Percentiles rank a stretch among this genome's conserved stretches.
These are phyloP conservation scores for Glandiceps talaboti DNA, from an alignment of 53 echinoderm and acorn worm genomes.

Conservation along the genomic window DNA sequence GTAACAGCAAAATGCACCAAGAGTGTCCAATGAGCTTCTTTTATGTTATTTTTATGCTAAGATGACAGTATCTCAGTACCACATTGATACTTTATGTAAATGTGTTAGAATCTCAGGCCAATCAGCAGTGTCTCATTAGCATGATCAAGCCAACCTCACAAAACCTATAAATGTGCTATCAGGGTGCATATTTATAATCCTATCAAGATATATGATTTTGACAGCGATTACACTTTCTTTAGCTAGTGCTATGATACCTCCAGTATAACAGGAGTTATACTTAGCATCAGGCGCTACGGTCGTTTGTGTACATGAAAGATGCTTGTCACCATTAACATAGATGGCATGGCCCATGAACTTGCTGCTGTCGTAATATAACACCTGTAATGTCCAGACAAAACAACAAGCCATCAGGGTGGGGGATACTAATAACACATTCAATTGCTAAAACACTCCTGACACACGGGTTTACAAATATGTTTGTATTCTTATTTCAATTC, in stretches of 20 bases:
- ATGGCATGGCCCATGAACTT: constrained; percentile 60
- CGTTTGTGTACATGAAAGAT: constrained; percentile 44
- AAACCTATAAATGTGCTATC: constrained; percentile 39
- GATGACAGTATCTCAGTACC: too few species aligned
- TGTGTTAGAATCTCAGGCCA: neutral
- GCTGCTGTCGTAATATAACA: constrained; percentile 63
- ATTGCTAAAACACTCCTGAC: too few species aligned
- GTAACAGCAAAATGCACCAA: too few species aligned
- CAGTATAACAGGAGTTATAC: constrained; percentile 65
- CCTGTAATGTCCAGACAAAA: constrained; percentile 14
- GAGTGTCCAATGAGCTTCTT: too few species aligned
- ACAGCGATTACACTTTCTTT: constrained; percentile 22
- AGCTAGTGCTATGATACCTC: constrained; percentile 32
- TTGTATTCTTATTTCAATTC: too few species aligned
- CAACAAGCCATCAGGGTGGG: neutral
- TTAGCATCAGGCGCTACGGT: constrained; percentile 27
- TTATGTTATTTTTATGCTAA: too few species aligned
- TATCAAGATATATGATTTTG: constrained; percentile 23
- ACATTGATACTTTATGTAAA: too few species aligned
- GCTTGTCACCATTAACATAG: constrained; percentile 34
- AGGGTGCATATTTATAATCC: constrained; percentile 21
- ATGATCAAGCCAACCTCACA: constrained; percentile 17
- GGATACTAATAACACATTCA: too few species aligned
- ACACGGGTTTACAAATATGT: too few species aligned
- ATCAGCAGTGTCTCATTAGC: too few species aligned